Evolutionary conservation across 2,888 invertebrate genomes (phyloP).

Genomic region (Palloptera scutellata): DNA sequence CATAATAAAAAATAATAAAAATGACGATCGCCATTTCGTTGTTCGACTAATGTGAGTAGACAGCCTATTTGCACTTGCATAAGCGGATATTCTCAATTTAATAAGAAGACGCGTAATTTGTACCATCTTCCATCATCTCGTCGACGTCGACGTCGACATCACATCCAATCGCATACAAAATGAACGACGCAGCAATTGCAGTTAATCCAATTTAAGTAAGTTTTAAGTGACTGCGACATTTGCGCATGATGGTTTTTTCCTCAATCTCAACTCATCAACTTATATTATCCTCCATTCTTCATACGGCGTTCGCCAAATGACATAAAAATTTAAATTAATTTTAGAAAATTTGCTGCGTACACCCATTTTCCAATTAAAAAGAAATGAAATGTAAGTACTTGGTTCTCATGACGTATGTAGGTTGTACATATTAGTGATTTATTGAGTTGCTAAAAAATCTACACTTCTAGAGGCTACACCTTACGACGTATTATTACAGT

Average conservation of each 20-base stretch:
- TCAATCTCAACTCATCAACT: too few relatives aligned
- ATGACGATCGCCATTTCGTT: slow-evolving; percentile 54
- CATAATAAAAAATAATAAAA: slow-evolving; percentile 16
- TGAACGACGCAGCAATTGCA: slow-evolving; percentile 29
- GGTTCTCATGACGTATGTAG: too few relatives aligned
- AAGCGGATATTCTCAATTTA: slow-evolving; percentile 59
- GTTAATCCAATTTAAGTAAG: slow-evolving; percentile 44
- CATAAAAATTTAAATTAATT: slow-evolving; percentile 34
- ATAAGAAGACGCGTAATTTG: slow-evolving; percentile 36
- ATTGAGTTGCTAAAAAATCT: too few relatives aligned
- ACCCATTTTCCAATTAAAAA: not conserved
- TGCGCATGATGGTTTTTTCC: too few relatives aligned
- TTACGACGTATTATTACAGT: too few relatives aligned
- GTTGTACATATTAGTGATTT: too few relatives aligned
- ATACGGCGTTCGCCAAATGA: slow-evolving; percentile 24
- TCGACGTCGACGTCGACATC: not conserved
- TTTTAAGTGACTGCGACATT: slow-evolving; percentile 34
- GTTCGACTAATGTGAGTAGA: too few relatives aligned
- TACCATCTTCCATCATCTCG: not conserved
- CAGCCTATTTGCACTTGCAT: slow-evolving; percentile 21
- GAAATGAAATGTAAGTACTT: too few relatives aligned
- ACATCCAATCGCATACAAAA: too few relatives aligned
- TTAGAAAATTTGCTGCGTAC: slow-evolving; percentile 25
- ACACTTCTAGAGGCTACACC: too few relatives aligned
- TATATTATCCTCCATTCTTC: too few relatives aligned